phyloP scores from a whole-genome alignment of 2,113 vertebrate genomes.

The Sigmodon hispidus region DNA sequence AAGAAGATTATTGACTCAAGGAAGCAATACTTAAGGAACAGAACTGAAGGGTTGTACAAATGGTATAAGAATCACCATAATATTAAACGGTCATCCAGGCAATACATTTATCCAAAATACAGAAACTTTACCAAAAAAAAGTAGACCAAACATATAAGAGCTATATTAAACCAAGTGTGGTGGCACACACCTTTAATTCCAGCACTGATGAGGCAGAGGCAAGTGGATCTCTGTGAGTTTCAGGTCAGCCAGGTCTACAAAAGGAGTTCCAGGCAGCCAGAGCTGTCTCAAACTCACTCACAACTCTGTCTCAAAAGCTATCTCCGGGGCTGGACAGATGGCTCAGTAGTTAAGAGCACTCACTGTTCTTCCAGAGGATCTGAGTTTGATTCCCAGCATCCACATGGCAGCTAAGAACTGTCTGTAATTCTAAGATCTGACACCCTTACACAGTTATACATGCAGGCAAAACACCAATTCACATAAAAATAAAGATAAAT shows the following conservation, averaged over 20 bases:
- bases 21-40: background rate
- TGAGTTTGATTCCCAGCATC: too few species aligned
- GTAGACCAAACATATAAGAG: background rate
- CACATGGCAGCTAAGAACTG: too few species aligned
- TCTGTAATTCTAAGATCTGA: too few species aligned
- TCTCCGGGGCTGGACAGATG: too few species aligned
- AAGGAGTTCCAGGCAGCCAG: background rate
- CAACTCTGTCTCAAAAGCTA: background rate
- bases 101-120: conserved; percentile 17
- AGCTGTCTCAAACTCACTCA: too few species aligned
- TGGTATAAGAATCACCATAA: conserved; percentile 29
- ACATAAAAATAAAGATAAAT: too few species aligned
- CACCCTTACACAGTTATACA: too few species aligned
- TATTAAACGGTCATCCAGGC: conserved; percentile 27
- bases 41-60: conserved; percentile 40
- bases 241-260: background rate
- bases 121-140: background rate
- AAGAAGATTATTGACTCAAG: conserved; percentile 49
- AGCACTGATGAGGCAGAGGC: background rate
- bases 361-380: too few species aligned
- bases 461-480: too few species aligned
- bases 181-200: background rate
- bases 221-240: background rate
- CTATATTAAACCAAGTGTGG: background rate
- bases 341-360: too few species aligned